These are phyloP conservation scores for Mormyrops attenuatus DNA, from an alignment of 2,797 vertebrate species.

Conservation along the genomic window DNA sequence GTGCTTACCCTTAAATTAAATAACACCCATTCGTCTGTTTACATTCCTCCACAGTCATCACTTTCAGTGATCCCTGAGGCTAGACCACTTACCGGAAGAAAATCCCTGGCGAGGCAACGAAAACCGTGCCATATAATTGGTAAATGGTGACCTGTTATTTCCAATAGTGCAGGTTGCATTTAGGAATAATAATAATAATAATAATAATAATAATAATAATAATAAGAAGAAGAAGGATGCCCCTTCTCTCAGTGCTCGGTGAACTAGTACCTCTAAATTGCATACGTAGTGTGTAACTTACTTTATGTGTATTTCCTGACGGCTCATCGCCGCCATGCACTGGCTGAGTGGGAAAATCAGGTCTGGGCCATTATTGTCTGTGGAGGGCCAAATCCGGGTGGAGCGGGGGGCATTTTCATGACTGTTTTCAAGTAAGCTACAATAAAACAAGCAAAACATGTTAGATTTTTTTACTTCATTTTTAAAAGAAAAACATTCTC, in stretches of 20 bases:
- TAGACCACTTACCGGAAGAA: background rate
- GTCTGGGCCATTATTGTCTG: background rate
- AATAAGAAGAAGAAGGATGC: background rate
- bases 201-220: background rate
- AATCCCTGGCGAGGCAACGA: background rate
- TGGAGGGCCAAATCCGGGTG: background rate
- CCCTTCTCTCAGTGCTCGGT: background rate
- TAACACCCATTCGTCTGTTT: background rate
- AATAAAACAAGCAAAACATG: background rate
- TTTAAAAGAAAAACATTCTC: background rate
- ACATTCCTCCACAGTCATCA: background rate
- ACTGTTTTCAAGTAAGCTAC: too few species aligned
- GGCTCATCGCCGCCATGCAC: background rate
- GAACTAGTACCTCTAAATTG: background rate
- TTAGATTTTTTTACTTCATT: background rate
- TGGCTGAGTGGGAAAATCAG: background rate
- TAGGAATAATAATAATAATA: background rate
- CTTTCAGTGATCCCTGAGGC: background rate
- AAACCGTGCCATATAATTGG: background rate
- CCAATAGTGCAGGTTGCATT: background rate
- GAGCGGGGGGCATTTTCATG: too few species aligned
- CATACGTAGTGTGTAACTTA: background rate
- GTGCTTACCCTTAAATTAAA: background rate
- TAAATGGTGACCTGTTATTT: background rate
- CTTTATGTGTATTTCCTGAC: background rate